Conservation (phyloP, 2,113 vertebrate species). For the Corythoichthys intestinalis region DNA sequence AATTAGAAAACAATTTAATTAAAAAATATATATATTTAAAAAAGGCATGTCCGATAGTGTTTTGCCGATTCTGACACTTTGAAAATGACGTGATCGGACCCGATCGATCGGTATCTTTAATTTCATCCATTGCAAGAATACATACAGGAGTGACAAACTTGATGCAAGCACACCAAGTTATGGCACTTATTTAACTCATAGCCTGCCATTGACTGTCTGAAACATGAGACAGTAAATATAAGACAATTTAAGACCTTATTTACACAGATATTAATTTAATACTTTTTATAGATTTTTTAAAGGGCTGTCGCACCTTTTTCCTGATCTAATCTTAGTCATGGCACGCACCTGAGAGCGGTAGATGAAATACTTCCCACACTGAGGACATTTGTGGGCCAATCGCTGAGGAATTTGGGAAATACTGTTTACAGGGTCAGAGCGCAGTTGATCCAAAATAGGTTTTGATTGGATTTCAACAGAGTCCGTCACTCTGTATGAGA, state of each 20-base stretch:
- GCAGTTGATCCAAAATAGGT: background rate
- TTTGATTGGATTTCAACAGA: constrained; percentile 33
- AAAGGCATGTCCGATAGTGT: too few species aligned
- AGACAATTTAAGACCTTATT: too few species aligned
- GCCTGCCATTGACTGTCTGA: too few species aligned
- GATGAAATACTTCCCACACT: constrained; percentile 66
- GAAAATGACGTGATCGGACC: too few species aligned
- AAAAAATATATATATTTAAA: too few species aligned
- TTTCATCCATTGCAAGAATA: background rate
- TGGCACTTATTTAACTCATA: too few species aligned
- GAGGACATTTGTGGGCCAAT: constrained; percentile 67
- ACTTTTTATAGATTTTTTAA: background rate
- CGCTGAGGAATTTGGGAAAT: constrained; percentile 60
- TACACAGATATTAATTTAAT: too few species aligned
- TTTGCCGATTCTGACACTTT: too few species aligned
- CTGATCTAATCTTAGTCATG: background rate
- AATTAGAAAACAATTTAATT: too few species aligned
- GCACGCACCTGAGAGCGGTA: constrained; percentile 63
- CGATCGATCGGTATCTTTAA: too few species aligned
- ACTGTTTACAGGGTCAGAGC: constrained; percentile 23
- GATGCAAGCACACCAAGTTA: background rate
- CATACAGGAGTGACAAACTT: background rate
- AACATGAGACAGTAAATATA: too few species aligned
- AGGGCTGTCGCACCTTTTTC: background rate
- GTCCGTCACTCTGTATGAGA: constrained; percentile 24